Base-by-base conservation (phyloP, 1,140 invertebrate genomes). In the Hycleus phaleratus region DNA sequence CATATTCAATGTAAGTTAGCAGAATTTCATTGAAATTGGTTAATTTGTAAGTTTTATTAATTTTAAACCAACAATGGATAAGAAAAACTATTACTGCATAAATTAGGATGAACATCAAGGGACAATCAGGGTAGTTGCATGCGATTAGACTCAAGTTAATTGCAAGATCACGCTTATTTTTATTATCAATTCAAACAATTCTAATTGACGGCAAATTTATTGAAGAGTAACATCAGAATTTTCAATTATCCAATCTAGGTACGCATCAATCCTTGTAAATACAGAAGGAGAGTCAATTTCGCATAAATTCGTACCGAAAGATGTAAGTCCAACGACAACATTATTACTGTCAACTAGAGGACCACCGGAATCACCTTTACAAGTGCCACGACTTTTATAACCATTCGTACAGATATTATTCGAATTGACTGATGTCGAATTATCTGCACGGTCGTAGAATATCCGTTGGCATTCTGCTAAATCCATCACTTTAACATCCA, bases 181-280 rank as follows among this genome's bases (percentile, higher is more conserved):
- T 32, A 32, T 32, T 32, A 32, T 2, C 26, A 32, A 7, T 32
- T 32, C 7, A 32, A 32, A 32, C 32, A 3, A 32, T 32, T 32
- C 1, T 3, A 32, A 32, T 32, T 32, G 7, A 32, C 1, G 0
- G 18, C 18, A 18, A 18, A 18, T 18, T 32, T 32, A 32, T 7
- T 32, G 4, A 32, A 32, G 4, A 5, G 4, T 4, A 9, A 57
- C 54, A 48, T 56, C 78, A 18, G 78, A 76, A 44, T 76, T 67
- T 9, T 73, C 64, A 50, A 69, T 73, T 52, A 82, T 80, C 80
- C 81, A 82, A 52, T 73, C 59, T 11, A 79, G 59, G 56, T 77
- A 75, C 4, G 65, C 55, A 49, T 76, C 77, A 8, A 81, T 75
- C 12, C 78, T 70, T 1, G 78, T 79, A 61, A 79, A 82, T 0